Evolutionary conservation across 2,113 vertebrate genomes (phyloP), one percentile per base, ranked within the genome.

Genomic region (Cololabis saira): DNA sequence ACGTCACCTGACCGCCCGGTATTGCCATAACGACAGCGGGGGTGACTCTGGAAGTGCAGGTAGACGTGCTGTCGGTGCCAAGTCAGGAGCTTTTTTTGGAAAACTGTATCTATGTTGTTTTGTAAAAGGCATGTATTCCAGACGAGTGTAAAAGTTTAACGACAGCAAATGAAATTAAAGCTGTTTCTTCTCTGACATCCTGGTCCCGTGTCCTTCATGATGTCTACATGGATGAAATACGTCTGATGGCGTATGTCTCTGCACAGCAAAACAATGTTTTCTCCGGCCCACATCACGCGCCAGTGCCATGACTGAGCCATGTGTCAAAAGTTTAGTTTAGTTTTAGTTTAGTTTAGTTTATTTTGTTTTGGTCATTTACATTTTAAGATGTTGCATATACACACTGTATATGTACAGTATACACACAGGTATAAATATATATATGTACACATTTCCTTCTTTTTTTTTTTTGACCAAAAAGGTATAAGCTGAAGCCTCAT

Each of bases 51-150:
- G 53, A 78, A 67, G 57, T 43, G 49, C 48, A 19, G 45, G 64
- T 58, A 19, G 47, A 52, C 15, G 58, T 42, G 40, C 60, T 62
- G 43, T 74, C 51, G 15, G 54, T 63, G 18, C 48, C 52, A 61
- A 59, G 45, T 75, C 59, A 30, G 33, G 44, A 18, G 50, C 58
- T 84, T 73, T 76, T 53, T 51, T 37, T 0, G 47, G 48, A 74
- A 73, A 80, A 69, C 42, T 70, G 42, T 51, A 27, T 30, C 37
- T 67, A 47, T 51, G 58, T 62, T 81, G 74, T 81, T 87, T 87
- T 83, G 76, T 77, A 79, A 78, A 64, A 84, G 74, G 79, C 79
- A 81, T 87, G 80, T 85, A 57, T 65, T 67, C 30, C 43, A 70
- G 21, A 61, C 65, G 58, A 61, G 57, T 82, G 80, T 80, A 82